A percentile compares a stretch with the other conserved stretches of the same genome.
Evolutionary conservation across 2,888 invertebrate species (phyloP).

Genomic region (Ochlodes sylvanus): DNA sequence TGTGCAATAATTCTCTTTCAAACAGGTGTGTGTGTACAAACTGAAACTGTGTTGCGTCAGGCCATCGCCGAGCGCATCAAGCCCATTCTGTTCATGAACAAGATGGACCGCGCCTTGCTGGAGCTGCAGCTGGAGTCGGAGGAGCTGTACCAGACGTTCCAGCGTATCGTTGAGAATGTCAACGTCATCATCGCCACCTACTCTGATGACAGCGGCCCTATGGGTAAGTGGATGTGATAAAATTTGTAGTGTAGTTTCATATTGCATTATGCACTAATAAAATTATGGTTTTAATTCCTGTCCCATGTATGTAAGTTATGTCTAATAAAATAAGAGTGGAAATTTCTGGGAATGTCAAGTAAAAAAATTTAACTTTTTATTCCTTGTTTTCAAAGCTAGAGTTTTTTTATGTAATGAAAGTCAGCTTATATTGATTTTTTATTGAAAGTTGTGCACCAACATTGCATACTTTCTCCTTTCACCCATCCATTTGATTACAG

Average conservation of each 20-base stretch:
- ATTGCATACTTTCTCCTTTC: too few relatives aligned
- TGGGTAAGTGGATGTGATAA: slow-evolving; percentile 86
- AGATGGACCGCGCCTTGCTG: slow-evolving; percentile 99
- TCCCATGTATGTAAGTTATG: background rate
- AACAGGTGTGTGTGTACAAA: slow-evolving; percentile 99
- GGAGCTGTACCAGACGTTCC: slow-evolving; percentile 99
- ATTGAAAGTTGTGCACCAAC: too few relatives aligned
- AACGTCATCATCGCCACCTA: slow-evolving; percentile 99
- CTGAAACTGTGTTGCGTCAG: slow-evolving; percentile 99
- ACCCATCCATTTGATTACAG: too few relatives aligned
- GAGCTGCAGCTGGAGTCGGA: slow-evolving; percentile 98
- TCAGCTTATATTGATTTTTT: too few relatives aligned
- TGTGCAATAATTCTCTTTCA: background rate
- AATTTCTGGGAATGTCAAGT: too few relatives aligned
- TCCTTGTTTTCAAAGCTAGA: too few relatives aligned
- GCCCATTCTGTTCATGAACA: slow-evolving; percentile 99
- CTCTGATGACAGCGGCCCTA: slow-evolving; percentile 98
- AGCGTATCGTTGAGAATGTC: slow-evolving; percentile 99
- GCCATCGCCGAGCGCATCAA: slow-evolving; percentile 99
- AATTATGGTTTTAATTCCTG: background rate
- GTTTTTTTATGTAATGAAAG: too few relatives aligned
- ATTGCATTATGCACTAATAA: background rate
- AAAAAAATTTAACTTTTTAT: too few relatives aligned
- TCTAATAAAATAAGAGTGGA: too few relatives aligned
- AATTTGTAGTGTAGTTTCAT: too few relatives aligned